Evolutionary conservation across 2,797 vertebrate genomes (phyloP), one percentile per base, ranked within the genome.

Genomic region (Epinephelus coioides): DNA sequence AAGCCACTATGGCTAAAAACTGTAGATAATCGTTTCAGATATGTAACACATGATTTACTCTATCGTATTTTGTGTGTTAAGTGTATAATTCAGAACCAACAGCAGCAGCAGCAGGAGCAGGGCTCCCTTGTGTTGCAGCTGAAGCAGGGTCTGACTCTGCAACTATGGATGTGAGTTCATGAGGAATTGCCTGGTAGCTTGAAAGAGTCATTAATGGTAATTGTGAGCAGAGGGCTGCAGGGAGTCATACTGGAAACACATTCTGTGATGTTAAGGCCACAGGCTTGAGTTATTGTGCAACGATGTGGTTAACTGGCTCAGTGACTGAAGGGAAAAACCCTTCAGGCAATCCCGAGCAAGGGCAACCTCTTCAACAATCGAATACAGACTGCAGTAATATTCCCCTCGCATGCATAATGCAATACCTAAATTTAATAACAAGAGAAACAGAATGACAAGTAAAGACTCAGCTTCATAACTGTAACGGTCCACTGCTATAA

Each of bases 351-450:
- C 66, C 46, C 3, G 15, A 69, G 60, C 65, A 68, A 81, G 71
- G 73, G 70, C 79, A 79, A 64, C 80, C 79, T 82, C 77, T 72
- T 65, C 66, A 73, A 69, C 68, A 82, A 83, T 88, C 63, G 49
- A 81, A 86, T 84, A 71, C 65, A 74, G 82, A 56, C 77, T 19
- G 70, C 67, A 67, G 82, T 85, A 90, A 91, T 91, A 88, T 81
- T 46, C 62, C 25, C 40, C 43, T 34, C 9, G 51, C 72, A 90
- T 92, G 84, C 82, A 92, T 93, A 83, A 93, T 92, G 81, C 86
- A 92, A 56, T 6, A 73, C 71, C 62, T 73, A 78, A 78, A 92
- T 90, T 82, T 79, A 88, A 92, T 91, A 89, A 86, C 62, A 78
- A 78, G 73, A 77, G 76, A 74, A 90, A 68, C 19, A 56, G 54